phyloP scores from a whole-genome alignment of 2,888 invertebrate species.

The Drosophila neonasuta region DNA sequence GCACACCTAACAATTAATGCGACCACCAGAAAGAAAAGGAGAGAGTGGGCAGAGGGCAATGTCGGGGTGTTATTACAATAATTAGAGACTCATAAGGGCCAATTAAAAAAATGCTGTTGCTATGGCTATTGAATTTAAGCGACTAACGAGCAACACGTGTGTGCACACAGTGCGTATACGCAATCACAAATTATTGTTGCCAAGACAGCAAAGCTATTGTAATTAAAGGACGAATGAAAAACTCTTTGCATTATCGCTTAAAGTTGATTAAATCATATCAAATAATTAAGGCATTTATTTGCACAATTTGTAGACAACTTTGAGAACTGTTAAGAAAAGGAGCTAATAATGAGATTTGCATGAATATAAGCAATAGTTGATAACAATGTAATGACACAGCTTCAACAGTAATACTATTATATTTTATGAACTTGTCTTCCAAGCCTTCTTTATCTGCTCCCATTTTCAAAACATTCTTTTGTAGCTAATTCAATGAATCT shows the following conservation, averaged over 20 bases:
- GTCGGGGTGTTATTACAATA: conserved; percentile 14
- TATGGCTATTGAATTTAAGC: conserved; percentile 57
- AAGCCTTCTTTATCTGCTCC: neutral
- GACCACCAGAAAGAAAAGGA: neutral
- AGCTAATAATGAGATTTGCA: neutral
- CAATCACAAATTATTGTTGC: conserved; percentile 9
- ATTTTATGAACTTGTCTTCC: neutral
- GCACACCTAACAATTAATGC: conserved; percentile 58
- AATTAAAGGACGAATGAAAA: neutral
- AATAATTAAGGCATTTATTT: too few relatives aligned
- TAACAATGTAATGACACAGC: neutral
- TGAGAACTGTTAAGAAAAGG: neutral
- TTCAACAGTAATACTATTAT: neutral
- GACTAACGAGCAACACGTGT: conserved; percentile 63
- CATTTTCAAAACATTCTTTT: neutral
- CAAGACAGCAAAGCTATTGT: neutral
- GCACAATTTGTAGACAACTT: too few relatives aligned
- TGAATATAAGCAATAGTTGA: neutral
- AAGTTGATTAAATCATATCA: neutral
- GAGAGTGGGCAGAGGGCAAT: neutral
- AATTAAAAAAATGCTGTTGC: conserved; percentile 52
- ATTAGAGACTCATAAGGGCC: conserved; percentile 44
- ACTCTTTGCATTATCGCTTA: neutral
- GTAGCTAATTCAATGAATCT: neutral
- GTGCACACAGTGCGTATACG: conserved; percentile 1